Evolutionary conservation across 2,888 invertebrate species (phyloP).

Genomic region (Trichogramma dendrolimi): DNA sequence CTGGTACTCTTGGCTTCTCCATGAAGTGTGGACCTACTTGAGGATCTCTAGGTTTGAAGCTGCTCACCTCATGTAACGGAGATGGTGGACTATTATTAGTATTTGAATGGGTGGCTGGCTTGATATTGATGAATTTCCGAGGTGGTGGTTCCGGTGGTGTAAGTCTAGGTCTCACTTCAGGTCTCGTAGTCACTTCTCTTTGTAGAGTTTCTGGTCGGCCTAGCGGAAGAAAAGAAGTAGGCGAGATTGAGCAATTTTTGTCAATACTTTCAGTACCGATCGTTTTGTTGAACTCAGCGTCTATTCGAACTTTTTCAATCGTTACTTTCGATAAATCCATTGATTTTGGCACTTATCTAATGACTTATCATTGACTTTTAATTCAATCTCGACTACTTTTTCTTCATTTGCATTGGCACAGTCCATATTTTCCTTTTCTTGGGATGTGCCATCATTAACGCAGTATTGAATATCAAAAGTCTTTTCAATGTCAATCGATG

Average conservation of each 20-base stretch:
- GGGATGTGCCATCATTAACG: no score
- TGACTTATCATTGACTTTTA: no score
- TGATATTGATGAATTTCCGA: conserved; percentile 47
- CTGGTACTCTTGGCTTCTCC: conserved; percentile 34
- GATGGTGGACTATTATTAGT: no score
- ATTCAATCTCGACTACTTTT: no score
- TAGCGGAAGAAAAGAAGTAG: neutral
- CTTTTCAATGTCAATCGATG: no score
- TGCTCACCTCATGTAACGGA: neutral
- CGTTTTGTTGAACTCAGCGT: conserved; percentile 10
- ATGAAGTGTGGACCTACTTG: conserved; percentile 18
- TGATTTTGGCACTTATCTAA: no score
- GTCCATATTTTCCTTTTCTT: no score
- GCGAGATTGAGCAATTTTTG: conserved; percentile 19
- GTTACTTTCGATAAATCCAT: no score
- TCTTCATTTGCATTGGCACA: no score
- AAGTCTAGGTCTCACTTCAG: conserved; percentile 49
- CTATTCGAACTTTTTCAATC: no score
- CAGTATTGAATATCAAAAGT: no score
- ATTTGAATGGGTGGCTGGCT: no score
- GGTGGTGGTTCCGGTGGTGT: conserved; percentile 54
- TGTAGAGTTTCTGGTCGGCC: conserved; percentile 10
- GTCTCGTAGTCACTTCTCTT: conserved; percentile 33
- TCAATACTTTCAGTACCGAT: conserved; percentile 18
- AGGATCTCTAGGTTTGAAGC: neutral